Evolutionary conservation across 2,888 invertebrate species (phyloP).

Genomic region (Atethmia centrago): DNA sequence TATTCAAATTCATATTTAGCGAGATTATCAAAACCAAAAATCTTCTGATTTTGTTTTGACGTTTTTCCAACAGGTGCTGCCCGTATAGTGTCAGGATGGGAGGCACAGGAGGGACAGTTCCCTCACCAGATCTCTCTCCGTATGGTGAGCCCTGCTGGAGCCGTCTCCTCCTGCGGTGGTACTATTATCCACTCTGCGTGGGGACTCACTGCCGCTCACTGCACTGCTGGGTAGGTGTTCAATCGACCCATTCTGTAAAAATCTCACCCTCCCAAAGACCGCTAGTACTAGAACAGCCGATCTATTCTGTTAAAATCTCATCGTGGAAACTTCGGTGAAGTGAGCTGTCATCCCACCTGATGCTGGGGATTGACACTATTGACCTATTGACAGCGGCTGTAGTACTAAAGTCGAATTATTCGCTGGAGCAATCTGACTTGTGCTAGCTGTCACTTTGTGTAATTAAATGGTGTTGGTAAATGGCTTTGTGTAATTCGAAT

Average conservation of each 20-base stretch:
- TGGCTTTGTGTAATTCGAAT: no score
- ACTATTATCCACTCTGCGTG: constrained; percentile 74
- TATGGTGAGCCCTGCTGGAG: constrained; percentile 69
- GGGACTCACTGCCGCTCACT: constrained; percentile 80
- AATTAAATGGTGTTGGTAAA: no score
- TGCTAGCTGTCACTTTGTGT: no score
- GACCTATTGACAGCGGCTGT: no score
- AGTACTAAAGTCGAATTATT: no score
- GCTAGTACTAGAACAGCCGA: no score
- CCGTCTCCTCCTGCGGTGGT: constrained; percentile 74
- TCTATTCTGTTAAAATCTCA: no score
- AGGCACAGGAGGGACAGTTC: constrained; percentile 74
- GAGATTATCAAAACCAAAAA: background rate
- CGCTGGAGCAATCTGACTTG: no score
- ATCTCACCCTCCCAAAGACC: no score
- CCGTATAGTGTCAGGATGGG: constrained; percentile 74
- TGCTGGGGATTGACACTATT: no score
- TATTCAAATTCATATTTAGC: background rate
- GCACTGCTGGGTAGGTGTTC: constrained; percentile 59
- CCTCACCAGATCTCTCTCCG: constrained; percentile 77
- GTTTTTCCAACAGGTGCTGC: constrained; percentile 6
- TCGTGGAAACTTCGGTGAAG: no score
- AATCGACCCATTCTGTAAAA: background rate
- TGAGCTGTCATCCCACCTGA: no score
- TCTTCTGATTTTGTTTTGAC: background rate